Evolutionary conservation across 1,140 invertebrate genomes (phyloP).

Genomic region (Lithobius niger): DNA sequence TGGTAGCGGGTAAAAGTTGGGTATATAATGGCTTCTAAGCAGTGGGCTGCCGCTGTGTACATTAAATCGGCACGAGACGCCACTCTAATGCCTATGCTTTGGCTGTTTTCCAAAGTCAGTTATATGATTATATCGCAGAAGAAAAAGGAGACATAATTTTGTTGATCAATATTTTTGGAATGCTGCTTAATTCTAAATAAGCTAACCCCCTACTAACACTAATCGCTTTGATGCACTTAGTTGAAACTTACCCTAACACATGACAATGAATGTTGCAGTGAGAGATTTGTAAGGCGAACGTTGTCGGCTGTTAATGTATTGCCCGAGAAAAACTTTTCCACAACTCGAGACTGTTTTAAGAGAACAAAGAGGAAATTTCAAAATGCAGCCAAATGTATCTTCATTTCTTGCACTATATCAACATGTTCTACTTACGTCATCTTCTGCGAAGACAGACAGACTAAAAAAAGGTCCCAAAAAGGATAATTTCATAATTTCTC

Average conservation of each 20-base stretch:
- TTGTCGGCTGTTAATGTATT: conserved; percentile 28
- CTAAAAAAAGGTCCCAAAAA: conserved; percentile 80
- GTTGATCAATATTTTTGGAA: too few relatives aligned
- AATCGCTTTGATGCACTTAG: conserved; percentile 13
- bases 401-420: not conserved
- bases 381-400: not conserved
- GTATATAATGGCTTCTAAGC: too few relatives aligned
- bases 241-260: conserved; percentile 27
- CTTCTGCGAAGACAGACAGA: conserved; percentile 82
- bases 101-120: too few relatives aligned
- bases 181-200: too few relatives aligned
- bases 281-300: conserved; percentile 25
- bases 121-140: too few relatives aligned
- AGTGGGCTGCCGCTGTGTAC: too few relatives aligned
- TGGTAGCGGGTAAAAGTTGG: too few relatives aligned
- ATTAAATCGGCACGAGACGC: too few relatives aligned
- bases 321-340: conserved; percentile 32
- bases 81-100: too few relatives aligned
- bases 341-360: conserved; percentile 28
- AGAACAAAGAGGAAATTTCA: not conserved
- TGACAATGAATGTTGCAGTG: conserved; percentile 28
- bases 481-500: conserved; percentile 67
- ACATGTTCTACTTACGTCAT: conserved; percentile 44
- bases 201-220: conserved; percentile 7
- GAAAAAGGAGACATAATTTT: too few relatives aligned